Percentiles rank a stretch among this genome's conserved stretches.
phyloP scores from a whole-genome alignment of 2,113 vertebrate genomes.

The Hippocampus guttulatus region DNA sequence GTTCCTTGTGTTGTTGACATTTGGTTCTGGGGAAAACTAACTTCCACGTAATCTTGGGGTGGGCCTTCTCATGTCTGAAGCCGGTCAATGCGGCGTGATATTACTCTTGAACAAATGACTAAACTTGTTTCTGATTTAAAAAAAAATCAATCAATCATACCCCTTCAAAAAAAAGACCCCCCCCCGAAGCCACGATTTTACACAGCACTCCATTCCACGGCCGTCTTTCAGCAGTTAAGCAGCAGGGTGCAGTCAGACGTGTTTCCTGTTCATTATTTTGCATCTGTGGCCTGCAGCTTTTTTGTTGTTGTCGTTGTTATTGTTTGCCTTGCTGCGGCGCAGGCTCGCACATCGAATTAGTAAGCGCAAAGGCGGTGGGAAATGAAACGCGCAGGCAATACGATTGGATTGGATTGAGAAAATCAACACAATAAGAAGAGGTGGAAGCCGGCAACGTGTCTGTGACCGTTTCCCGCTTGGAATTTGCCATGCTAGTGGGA shows the following conservation, averaged over 20 bases:
- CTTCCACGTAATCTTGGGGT: constrained; percentile 42
- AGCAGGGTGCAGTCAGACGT: no score
- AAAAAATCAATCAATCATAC: no score
- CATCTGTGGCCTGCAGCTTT: not conserved
- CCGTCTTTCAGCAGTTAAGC: no score
- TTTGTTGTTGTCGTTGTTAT: not conserved
- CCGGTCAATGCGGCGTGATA: constrained; percentile 14
- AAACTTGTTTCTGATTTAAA: not conserved
- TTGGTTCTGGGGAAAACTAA: constrained; percentile 44
- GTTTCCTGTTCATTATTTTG: not conserved
- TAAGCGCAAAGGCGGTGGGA: not conserved
- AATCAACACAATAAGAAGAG: not conserved
- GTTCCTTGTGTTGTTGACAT: constrained; percentile 54
- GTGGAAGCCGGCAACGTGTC: not conserved
- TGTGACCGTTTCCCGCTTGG: not conserved
- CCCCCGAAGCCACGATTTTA: not conserved
- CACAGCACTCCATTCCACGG: not conserved
- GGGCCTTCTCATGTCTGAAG: constrained; percentile 37
- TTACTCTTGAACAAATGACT: not conserved
- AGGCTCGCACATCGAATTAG: not conserved
- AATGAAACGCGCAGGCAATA: not conserved
- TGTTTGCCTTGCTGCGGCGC: no score
- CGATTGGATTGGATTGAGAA: not conserved
- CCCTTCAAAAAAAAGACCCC: constrained; percentile 21
- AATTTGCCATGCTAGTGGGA: not conserved